Evolutionary conservation across 2,113 vertebrate species (phyloP).

Genomic region (Catharus fuscescens): DNA sequence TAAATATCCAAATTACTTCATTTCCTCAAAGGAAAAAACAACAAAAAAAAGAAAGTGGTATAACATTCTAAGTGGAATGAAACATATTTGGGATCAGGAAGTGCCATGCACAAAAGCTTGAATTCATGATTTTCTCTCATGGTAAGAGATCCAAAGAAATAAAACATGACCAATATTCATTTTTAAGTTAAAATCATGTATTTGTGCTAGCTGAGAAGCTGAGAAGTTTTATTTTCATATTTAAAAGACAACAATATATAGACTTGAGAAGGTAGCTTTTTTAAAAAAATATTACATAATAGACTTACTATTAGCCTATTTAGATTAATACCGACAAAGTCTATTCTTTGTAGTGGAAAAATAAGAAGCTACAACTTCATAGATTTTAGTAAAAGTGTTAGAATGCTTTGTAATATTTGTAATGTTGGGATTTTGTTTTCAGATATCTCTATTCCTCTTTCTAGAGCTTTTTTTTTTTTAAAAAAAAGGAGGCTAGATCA

Average conservation of each 20-base stretch:
- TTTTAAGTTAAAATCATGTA: neutral
- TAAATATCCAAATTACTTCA: neutral
- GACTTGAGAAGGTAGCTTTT: neutral
- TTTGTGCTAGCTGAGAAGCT: neutral
- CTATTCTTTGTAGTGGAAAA: neutral
- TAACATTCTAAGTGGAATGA: neutral
- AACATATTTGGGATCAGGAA: neutral
- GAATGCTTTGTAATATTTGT: neutral
- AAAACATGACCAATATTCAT: fast-evolving
- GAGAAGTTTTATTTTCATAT: neutral
- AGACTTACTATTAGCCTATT: neutral
- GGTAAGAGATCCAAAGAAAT: neutral
- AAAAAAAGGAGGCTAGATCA: neutral
- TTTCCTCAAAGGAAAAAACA: neutral
- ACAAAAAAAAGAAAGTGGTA: neutral
- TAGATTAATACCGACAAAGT: neutral
- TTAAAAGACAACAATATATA: neutral
- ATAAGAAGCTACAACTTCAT: neutral
- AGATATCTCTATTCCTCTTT: neutral
- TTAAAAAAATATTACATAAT: neutral
- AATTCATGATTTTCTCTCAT: neutral
- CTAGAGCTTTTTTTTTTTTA: neutral
- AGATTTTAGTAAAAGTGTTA: neutral
- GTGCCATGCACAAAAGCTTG: neutral
- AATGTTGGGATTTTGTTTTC: neutral